Evolutionary conservation across 2,113 vertebrate species (phyloP).

Genomic region (Orcinus orca): DNA sequence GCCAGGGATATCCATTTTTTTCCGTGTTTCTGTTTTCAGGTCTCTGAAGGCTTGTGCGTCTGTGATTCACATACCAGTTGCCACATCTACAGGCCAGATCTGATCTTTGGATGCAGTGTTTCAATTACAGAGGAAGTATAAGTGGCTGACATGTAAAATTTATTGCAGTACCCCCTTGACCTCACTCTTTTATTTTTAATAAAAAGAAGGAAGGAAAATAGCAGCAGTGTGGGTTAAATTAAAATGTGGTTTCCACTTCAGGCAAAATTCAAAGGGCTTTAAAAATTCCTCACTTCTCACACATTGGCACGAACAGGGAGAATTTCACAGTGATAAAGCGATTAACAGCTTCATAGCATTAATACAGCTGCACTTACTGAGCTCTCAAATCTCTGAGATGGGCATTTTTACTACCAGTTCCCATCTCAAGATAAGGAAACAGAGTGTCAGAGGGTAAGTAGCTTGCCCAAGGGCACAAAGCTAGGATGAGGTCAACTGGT

Average conservation of each 20-base stretch:
- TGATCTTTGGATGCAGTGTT: neutral
- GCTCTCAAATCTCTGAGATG: neutral
- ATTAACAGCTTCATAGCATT: neutral
- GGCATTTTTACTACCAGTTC: neutral
- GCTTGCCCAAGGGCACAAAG: neutral
- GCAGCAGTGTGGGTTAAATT: neutral
- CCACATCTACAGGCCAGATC: neutral
- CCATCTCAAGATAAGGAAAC: neutral
- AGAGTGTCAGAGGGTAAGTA: neutral
- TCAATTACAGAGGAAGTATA: constrained; percentile 33
- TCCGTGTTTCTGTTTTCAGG: neutral
- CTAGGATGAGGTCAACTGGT: neutral
- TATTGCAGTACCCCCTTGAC: neutral
- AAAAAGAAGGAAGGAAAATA: neutral
- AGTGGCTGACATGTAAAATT: neutral
- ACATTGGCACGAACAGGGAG: neutral
- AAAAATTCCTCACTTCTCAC: neutral
- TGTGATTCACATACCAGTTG: neutral
- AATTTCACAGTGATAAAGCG: neutral
- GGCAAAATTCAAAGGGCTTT: constrained; percentile 26
- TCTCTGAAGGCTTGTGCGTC: neutral
- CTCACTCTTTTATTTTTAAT: constrained; percentile 11
- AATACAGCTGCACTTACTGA: neutral
- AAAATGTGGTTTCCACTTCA: constrained; percentile 8
- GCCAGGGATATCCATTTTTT: neutral